Percentiles rank a stretch among this genome's conserved stretches.
Evolutionary conservation across 1,140 invertebrate species (phyloP).

Genomic region (Drosophila santomea): DNA sequence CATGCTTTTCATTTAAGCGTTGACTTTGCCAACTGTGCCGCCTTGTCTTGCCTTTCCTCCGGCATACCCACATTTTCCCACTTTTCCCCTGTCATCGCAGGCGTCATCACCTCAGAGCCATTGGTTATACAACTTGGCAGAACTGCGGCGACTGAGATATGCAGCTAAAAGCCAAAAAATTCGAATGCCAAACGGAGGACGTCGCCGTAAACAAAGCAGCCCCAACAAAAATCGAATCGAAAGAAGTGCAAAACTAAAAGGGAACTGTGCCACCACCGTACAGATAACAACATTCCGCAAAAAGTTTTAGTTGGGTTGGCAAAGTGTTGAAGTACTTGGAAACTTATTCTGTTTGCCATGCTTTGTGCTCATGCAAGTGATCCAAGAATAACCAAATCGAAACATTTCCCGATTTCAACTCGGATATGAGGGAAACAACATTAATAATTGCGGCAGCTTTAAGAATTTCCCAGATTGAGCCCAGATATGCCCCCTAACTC

Average conservation of each 20-base stretch:
- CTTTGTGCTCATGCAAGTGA: constrained; percentile 2
- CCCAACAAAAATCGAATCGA: constrained; percentile 53
- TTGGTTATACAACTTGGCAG: constrained; percentile 49
- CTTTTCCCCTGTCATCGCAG: constrained; percentile 11
- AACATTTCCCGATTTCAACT: background rate
- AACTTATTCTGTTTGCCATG: constrained; percentile 15
- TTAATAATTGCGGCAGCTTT: constrained; percentile 6
- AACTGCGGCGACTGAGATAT: constrained; percentile 32
- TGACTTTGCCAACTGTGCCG: constrained; percentile 59
- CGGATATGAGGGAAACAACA: background rate
- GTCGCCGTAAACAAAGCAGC: constrained; percentile 55
- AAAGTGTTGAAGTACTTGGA: constrained; percentile 54
- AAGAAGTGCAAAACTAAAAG: constrained; percentile 41
- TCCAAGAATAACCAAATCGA: background rate
- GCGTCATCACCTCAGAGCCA: constrained; percentile 20
- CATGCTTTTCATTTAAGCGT: constrained; percentile 65
- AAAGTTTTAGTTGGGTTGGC: constrained; percentile 46
- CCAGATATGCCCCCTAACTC: constrained; percentile 3
- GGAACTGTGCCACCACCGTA: constrained; percentile 10
- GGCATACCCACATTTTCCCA: background rate
- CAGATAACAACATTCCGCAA: constrained; percentile 32
- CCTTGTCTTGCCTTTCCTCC: constrained; percentile 19
- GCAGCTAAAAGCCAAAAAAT: constrained; percentile 66
- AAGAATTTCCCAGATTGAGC: background rate
- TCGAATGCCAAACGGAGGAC: constrained; percentile 26